Percentiles rank a stretch among this genome's conserved stretches.
phyloP scores from a whole-genome alignment of 2,888 invertebrate species.

The Lacanobia wlatinum region DNA sequence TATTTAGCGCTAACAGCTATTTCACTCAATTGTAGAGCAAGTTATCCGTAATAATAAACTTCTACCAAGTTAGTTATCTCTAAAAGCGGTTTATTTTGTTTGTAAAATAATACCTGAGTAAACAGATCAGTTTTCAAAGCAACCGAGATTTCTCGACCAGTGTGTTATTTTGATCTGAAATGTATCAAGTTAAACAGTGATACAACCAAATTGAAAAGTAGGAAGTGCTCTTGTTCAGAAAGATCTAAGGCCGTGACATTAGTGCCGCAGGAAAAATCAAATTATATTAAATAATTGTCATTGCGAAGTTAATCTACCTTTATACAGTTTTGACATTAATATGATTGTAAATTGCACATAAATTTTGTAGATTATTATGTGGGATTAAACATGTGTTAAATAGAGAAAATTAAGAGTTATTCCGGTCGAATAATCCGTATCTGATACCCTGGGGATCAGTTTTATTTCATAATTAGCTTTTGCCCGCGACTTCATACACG shows the following conservation, averaged over 20 bases:
- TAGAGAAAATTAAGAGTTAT: too few species aligned
- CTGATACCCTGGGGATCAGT: too few species aligned
- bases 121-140: slow-evolving; percentile 53
- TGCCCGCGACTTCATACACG: too few species aligned
- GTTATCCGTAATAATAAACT: not conserved
- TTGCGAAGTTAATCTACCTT: not conserved
- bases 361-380: too few species aligned
- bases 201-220: slow-evolving; percentile 73
- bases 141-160: slow-evolving; percentile 9
- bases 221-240: slow-evolving; percentile 68
- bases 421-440: too few species aligned
- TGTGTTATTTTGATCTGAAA: slow-evolving; percentile 54
- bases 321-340: too few species aligned
- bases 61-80: slow-evolving; percentile 22
- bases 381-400: too few species aligned
- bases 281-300: not conserved
- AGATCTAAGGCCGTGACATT: slow-evolving; percentile 62
- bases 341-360: too few species aligned
- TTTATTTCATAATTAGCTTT: too few species aligned
- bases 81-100: slow-evolving; percentile 20
- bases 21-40: not conserved
- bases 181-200: slow-evolving; percentile 53
- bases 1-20: not conserved
- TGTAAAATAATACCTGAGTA: slow-evolving; percentile 56
- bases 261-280: not conserved